A percentile compares a stretch with the other conserved stretches of the same genome.
These are phyloP conservation scores for Nephrotoma flavescens DNA, from an alignment of 2,888 invertebrate genomes.

Conservation along the genomic window DNA sequence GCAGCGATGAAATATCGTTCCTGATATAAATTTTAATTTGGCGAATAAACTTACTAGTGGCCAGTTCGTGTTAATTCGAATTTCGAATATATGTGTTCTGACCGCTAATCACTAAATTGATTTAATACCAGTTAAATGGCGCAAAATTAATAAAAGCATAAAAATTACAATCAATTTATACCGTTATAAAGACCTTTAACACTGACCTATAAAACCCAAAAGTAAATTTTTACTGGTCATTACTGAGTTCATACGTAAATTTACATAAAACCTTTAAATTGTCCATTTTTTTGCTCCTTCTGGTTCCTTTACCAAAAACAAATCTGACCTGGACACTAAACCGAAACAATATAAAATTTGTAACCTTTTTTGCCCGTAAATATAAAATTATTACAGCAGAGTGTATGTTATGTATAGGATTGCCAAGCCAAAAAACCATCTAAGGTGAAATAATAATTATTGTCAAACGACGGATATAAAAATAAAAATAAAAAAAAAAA, in stretches of 20 bases:
- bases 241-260: background rate
- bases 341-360: background rate
- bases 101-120: no score
- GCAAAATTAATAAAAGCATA: no score
- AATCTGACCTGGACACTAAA: background rate
- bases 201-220: background rate
- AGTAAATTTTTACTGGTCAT: background rate
- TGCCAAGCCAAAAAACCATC: background rate
- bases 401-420: no score
- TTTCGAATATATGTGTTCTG: no score
- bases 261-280: background rate
- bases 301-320: background rate
- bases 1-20: no score
- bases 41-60: no score
- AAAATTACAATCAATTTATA: background rate
- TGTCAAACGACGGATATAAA: background rate
- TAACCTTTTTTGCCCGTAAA: background rate
- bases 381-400: background rate
- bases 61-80: no score
- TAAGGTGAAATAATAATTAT: background rate
- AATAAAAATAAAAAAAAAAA: background rate
- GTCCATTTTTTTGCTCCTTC: background rate
- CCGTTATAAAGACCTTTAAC: background rate
- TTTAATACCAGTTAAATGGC: no score
- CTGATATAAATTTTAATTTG: no score